Percentiles rank a stretch among this genome's conserved stretches.
Conservation (phyloP, 2,888 invertebrate genomes). For the Athalia rosae region DNA sequence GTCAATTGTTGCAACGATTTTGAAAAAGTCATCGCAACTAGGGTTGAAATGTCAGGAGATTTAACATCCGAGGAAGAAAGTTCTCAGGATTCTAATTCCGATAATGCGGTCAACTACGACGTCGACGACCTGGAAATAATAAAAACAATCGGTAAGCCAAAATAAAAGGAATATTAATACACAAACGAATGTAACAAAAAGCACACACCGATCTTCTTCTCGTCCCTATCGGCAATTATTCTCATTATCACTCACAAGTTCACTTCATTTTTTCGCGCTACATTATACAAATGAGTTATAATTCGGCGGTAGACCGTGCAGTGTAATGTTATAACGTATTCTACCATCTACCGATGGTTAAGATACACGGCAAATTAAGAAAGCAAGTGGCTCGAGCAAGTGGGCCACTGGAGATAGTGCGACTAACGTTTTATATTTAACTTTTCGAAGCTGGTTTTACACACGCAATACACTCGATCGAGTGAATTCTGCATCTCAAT, state of each 20-base stretch:
- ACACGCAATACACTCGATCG: slow-evolving; percentile 45
- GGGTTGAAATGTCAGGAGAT: slow-evolving; percentile 58
- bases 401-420: slow-evolving; percentile 66
- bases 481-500: slow-evolving; percentile 17
- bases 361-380: slow-evolving; percentile 11
- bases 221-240: neutral
- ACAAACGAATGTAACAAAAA: too few relatives aligned
- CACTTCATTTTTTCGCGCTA: neutral
- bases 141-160: slow-evolving; percentile 88
- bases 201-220: too few relatives aligned
- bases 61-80: slow-evolving; percentile 68
- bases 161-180: neutral
- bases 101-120: slow-evolving; percentile 74
- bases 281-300: neutral
- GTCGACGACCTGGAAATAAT: slow-evolving; percentile 90
- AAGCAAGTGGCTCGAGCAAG: slow-evolving; percentile 56
- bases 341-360: neutral
- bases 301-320: neutral
- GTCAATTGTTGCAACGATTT: too few relatives aligned
- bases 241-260: neutral
- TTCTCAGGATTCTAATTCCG: slow-evolving; percentile 64
- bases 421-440: slow-evolving; percentile 60
- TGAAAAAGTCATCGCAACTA: neutral
- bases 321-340: neutral
- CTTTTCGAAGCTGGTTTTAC: slow-evolving; percentile 58